Evolutionary conservation across 37 sponge, comb jelly and placozoan genomes (phyloP).

Genomic region (Diacarnus erythraeanus): DNA sequence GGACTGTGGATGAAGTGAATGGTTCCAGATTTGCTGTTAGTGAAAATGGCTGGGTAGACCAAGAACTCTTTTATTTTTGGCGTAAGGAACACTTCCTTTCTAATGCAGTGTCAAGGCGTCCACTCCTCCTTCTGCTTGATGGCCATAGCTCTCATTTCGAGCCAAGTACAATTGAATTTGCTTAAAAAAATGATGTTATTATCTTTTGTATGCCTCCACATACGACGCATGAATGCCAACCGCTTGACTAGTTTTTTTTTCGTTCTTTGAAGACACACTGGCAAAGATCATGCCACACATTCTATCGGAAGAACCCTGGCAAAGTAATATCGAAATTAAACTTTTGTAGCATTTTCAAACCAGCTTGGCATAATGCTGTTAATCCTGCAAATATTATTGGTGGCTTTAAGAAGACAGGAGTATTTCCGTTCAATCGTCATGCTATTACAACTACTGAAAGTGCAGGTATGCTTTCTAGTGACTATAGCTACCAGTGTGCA

Average conservation of each 20-base stretch:
- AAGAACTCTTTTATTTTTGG: constrained; percentile 54
- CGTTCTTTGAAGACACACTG: constrained; percentile 29
- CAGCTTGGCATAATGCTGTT: constrained; percentile 35
- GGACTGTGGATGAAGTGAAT: constrained; percentile 37
- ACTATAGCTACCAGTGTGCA: too few relatives aligned
- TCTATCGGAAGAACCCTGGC: constrained; percentile 12
- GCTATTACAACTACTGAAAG: too few relatives aligned
- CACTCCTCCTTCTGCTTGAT: constrained; percentile 60
- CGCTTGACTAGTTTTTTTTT: constrained; percentile 39
- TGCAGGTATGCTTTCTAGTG: too few relatives aligned
- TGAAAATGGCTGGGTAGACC: constrained; percentile 37
- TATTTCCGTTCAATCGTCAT: constrained; percentile 26
- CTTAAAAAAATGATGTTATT: constrained; percentile 30
- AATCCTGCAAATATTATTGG: constrained; percentile 29
- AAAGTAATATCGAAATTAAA: constrained; percentile 17
- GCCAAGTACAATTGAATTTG: constrained; percentile 12
- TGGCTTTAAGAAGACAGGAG: constrained; percentile 26
- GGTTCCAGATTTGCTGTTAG: constrained; percentile 23
- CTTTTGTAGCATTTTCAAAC: constrained; percentile 35
- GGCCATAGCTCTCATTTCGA: constrained; percentile 63
- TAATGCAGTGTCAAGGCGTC: constrained; percentile 40
- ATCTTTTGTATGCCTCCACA: constrained; percentile 64
- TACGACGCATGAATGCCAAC: constrained; percentile 40
- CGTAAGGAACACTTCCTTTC: constrained; percentile 41
- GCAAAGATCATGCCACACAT: constrained; percentile 23